phyloP scores from a whole-genome alignment of 1,140 invertebrate species.

The Streblospio benedicti region DNA sequence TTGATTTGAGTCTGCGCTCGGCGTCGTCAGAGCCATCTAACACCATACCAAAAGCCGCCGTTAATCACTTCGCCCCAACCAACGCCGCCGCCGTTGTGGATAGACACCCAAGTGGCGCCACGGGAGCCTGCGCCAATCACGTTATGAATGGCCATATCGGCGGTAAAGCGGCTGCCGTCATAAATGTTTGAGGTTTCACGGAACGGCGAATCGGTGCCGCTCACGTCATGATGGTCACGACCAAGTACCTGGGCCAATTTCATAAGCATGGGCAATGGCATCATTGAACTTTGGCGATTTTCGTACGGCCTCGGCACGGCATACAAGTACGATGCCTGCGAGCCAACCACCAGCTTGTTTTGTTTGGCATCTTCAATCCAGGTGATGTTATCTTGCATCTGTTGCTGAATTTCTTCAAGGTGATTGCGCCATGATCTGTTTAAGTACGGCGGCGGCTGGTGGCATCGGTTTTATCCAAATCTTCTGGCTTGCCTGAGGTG shows the following conservation, averaged over 20 bases:
- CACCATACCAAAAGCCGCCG: constrained; percentile 59
- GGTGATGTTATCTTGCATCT: constrained; percentile 57
- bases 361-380: constrained; percentile 57
- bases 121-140: constrained; percentile 58
- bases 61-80: constrained; percentile 66
- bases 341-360: constrained; percentile 55
- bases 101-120: constrained; percentile 63
- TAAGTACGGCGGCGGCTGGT: constrained; percentile 52
- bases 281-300: constrained; percentile 58
- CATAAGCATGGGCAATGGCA: constrained; percentile 46
- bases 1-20: not conserved
- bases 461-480: constrained; percentile 55
- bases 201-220: constrained; percentile 61
- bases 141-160: constrained; percentile 65
- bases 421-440: constrained; percentile 42
- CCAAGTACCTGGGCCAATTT: constrained; percentile 53
- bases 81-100: constrained; percentile 63
- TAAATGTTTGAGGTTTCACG: constrained; percentile 61
- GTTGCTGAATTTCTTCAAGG: constrained; percentile 43
- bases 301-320: constrained; percentile 55
- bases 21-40: constrained; percentile 54
- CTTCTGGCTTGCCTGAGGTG: constrained; percentile 52
- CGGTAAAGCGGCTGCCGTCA: constrained; percentile 60
- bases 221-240: constrained; percentile 64
- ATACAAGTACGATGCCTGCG: constrained; percentile 60